These are phyloP conservation scores for Drosophila kanapiae DNA, from an alignment of 1,140 invertebrate genomes.

Conservation along the genomic window DNA sequence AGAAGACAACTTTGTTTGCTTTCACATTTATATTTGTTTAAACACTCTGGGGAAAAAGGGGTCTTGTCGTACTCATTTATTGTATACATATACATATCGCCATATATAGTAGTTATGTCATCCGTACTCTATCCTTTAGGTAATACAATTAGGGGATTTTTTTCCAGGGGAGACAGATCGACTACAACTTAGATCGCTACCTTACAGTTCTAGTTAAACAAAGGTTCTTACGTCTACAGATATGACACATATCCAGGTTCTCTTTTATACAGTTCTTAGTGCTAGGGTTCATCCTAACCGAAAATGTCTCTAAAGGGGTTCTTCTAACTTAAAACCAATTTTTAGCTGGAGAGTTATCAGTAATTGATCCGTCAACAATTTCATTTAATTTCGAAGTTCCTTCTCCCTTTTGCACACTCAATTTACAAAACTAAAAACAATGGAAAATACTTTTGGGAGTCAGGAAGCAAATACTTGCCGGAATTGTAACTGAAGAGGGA, in stretches of 20 bases:
- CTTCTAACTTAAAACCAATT: slow-evolving; percentile 6
- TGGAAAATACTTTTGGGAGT: slow-evolving; percentile 31
- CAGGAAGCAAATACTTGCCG: slow-evolving; percentile 40
- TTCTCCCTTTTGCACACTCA: slow-evolving; percentile 2
- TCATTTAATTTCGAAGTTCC: slow-evolving; percentile 21
- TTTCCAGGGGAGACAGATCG: slow-evolving; percentile 12
- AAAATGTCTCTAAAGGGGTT: background rate
- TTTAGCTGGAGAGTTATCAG: slow-evolving; percentile 4
- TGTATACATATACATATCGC: slow-evolving; percentile 48
- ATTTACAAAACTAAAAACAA: slow-evolving; percentile 48
- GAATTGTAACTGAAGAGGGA: slow-evolving; percentile 30
- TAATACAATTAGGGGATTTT: slow-evolving; percentile 24
- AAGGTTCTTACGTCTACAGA: slow-evolving; percentile 37
- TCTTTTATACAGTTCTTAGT: slow-evolving; percentile 44
- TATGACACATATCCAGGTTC: slow-evolving; percentile 32
- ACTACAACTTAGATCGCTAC: slow-evolving; percentile 47
- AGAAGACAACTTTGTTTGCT: slow-evolving; percentile 51
- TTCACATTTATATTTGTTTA: slow-evolving; percentile 80
- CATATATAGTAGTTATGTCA: slow-evolving; percentile 50
- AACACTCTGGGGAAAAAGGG: slow-evolving; percentile 67
- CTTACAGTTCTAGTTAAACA: slow-evolving; percentile 48
- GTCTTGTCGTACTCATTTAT: slow-evolving; percentile 41
- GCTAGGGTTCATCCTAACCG: slow-evolving; percentile 14
- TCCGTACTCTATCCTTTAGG: slow-evolving; percentile 5
- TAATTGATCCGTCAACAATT: slow-evolving; percentile 45